Percentiles rank a stretch among this genome's conserved stretches.
These are phyloP conservation scores for Dicaeum eximium DNA, from an alignment of 2,113 vertebrate species.

Conservation along the genomic window DNA sequence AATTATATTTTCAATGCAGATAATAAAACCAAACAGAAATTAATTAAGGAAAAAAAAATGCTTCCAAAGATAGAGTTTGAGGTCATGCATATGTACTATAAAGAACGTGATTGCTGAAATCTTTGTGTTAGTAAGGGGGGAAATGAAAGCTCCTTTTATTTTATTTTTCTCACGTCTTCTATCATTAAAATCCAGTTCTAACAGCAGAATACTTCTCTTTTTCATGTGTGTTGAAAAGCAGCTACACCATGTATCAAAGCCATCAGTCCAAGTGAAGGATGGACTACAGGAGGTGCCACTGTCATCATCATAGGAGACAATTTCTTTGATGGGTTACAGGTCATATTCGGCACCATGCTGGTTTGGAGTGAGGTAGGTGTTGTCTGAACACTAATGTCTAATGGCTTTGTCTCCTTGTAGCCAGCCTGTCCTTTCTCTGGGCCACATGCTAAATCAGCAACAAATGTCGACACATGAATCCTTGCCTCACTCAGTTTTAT, in stretches of 20 bases:
- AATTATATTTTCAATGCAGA: not conserved
- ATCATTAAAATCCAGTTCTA: slow-evolving; percentile 80
- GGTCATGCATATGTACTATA: slow-evolving; percentile 2
- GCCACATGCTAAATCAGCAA: slow-evolving; percentile 37
- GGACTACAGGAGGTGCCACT: slow-evolving; percentile 96
- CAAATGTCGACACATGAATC: not conserved
- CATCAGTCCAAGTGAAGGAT: slow-evolving; percentile 98
- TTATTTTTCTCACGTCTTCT: slow-evolving; percentile 68
- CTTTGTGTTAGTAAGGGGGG: slow-evolving; percentile 59
- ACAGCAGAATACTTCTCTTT: slow-evolving; percentile 77
- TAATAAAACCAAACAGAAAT: slow-evolving; percentile 49
- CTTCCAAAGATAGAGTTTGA: slow-evolving; percentile 36
- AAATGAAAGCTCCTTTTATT: slow-evolving; percentile 72
- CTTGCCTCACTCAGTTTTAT: not conserved
- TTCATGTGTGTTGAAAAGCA: slow-evolving; percentile 85
- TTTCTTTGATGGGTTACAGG: slow-evolving; percentile 97
- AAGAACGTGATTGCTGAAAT: slow-evolving; percentile 52
- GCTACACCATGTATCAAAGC: slow-evolving; percentile 98
- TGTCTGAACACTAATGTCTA: slow-evolving; percentile 76
- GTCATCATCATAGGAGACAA: slow-evolving; percentile 99
- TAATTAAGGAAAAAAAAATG: slow-evolving; percentile 9
- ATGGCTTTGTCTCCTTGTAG: slow-evolving; percentile 67
- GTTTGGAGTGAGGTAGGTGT: slow-evolving; percentile 98
- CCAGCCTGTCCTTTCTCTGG: slow-evolving; percentile 42
- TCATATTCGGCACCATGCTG: slow-evolving; percentile 98